Conservation (phyloP, 1,140 invertebrate species). For the Anastrepha ludens region DNA sequence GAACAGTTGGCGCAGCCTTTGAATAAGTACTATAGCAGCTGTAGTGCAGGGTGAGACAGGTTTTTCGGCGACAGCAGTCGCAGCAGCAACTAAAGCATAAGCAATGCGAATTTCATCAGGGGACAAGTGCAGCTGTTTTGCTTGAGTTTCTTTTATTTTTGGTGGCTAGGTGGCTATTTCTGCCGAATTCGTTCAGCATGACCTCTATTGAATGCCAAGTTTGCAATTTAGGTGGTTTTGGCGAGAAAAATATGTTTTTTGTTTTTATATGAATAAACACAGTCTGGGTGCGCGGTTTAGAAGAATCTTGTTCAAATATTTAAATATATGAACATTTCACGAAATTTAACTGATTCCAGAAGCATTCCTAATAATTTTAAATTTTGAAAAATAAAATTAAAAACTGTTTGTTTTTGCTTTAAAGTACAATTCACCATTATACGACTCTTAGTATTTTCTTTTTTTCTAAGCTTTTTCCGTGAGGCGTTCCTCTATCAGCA, state of each 20-base stretch:
- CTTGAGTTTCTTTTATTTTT: not conserved
- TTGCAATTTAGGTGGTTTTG: not conserved
- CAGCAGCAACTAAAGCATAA: not conserved
- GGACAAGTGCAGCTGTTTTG: slow-evolving; percentile 6
- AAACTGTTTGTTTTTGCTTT: too few relatives aligned
- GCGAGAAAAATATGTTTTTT: not conserved
- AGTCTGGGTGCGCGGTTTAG: not conserved
- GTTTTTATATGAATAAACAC: not conserved
- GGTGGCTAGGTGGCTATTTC: not conserved
- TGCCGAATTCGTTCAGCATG: not conserved
- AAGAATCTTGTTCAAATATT: not conserved
- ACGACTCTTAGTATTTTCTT: too few relatives aligned
- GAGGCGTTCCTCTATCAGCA: too few relatives aligned
- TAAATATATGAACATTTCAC: too few relatives aligned
- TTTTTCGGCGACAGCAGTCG: not conserved
- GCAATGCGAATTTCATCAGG: not conserved
- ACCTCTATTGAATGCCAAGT: slow-evolving; percentile 40
- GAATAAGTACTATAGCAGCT: not conserved
- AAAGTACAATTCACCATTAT: too few relatives aligned
- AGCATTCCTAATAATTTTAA: not conserved
- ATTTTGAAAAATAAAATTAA: too few relatives aligned
- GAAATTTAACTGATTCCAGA: not conserved
- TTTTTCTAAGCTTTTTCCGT: too few relatives aligned
- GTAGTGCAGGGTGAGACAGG: not conserved
- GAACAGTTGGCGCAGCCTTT: not conserved